phyloP scores from a whole-genome alignment of 2,797 vertebrate genomes.

The Myioborus melanocephalus region DNA sequence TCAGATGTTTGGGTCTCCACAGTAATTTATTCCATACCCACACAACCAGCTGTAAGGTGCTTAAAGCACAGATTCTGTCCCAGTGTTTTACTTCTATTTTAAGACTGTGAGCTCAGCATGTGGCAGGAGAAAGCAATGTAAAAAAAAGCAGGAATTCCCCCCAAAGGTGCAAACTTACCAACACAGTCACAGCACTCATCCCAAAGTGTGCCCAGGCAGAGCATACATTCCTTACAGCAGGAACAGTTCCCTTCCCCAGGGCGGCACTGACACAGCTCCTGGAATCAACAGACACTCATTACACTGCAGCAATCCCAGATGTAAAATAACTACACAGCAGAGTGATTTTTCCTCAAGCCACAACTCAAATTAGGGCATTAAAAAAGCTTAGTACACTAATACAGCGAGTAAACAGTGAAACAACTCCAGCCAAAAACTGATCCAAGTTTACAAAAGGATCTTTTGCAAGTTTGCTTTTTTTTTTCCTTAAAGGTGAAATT shows the following conservation, averaged over 20 bases:
- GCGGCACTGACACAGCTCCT: conserved; percentile 97
- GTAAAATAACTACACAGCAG: background rate
- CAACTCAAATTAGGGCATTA: background rate
- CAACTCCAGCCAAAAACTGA: background rate
- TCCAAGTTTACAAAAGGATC: background rate
- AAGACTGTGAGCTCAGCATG: background rate
- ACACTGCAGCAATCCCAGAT: background rate
- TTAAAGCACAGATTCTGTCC: background rate
- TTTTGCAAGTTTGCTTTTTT: background rate
- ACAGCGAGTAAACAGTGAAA: background rate
- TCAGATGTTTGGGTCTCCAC: background rate
- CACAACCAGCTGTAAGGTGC: background rate
- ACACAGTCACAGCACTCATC: conserved; percentile 99
- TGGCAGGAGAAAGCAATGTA: background rate
- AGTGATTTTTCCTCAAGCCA: background rate
- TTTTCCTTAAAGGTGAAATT: background rate
- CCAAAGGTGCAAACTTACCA: conserved; percentile 81
- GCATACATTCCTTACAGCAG: conserved; percentile 98
- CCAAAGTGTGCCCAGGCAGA: conserved; percentile 95
- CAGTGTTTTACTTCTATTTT: background rate
- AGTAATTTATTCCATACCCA: background rate
- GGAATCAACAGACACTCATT: conserved; percentile 37
- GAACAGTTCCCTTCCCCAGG: conserved; percentile 95
- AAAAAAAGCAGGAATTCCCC: background rate
- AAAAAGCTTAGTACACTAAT: background rate